Evolutionary conservation across 1,140 invertebrate species (phyloP), one percentile per base, ranked within the genome.

Genomic region (Diploscapter pachys): DNA sequence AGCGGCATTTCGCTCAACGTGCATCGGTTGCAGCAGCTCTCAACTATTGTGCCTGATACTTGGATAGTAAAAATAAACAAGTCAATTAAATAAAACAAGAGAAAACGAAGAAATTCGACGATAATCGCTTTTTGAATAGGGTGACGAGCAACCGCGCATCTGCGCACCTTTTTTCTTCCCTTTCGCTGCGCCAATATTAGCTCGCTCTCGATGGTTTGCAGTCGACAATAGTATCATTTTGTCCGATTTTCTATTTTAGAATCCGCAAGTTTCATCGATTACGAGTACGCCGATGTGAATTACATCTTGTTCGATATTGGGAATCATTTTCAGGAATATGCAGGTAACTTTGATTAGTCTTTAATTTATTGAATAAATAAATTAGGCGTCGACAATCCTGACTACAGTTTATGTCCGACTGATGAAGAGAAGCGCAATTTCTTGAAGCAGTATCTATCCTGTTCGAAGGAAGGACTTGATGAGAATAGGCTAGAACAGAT

Each of bases 301-400:
- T 96, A 93, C 88, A 93, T 95, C 87, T 92, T 93, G 2, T 98
- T 90, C 87, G 96, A 99, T 87, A 95, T 99, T 86, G 96, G 91
- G 11, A 97, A 98, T 89, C 95, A 99, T 89, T 98, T 98, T 89
- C 91, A 92, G 82, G 96, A 99, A 90, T 98, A 94, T 90, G 93
- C 92, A 82, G 95, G 95, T 92, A 81, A 9, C 4, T 2, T 62
- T 49, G 8, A 54, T 4, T 68, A 53, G 54, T 53, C 0, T 50
- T 52, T 51, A 65, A 3, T 31, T 67, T 64, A 49, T 48, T 4
- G 31, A 54, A 50, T 48, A 31, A n/a, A 6, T 13, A 53, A 49
- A 63, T 69, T 68, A 87, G 87, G 87, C 69, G 83, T 88, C 51
- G 87, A 87, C 50, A 83, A 86, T 48, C 79, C 86, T 50, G 85